Conservation (phyloP, 2,888 invertebrate species). For the Erebia epiphron region DNA sequence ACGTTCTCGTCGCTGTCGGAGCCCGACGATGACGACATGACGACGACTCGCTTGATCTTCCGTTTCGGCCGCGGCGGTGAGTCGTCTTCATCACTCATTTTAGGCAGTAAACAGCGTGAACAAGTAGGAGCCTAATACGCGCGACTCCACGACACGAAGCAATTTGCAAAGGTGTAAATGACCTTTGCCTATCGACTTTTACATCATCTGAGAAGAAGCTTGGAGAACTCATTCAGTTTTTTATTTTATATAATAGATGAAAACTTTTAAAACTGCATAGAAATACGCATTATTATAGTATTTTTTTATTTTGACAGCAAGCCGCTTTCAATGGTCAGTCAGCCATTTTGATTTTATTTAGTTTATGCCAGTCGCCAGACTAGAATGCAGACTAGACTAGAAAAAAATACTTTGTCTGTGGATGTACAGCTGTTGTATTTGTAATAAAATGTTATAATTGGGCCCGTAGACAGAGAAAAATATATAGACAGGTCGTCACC, state of each 20-base stretch:
- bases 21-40: constrained; percentile 63
- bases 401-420: no score
- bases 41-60: constrained; percentile 64
- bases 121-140: constrained; percentile 33
- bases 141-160: constrained; percentile 62
- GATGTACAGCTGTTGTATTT: no score
- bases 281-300: constrained; percentile 60
- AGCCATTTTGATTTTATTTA: constrained; percentile 67
- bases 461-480: no score
- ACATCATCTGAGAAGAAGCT: constrained; percentile 51
- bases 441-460: no score
- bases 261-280: constrained; percentile 49
- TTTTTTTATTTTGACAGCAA: constrained; percentile 80
- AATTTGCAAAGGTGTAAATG: constrained; percentile 72
- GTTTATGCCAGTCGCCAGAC: no score
- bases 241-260: constrained; percentile 50
- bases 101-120: constrained; percentile 54
- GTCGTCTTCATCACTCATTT: constrained; percentile 73
- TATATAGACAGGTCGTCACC: no score
- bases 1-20: constrained; percentile 77
- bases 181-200: constrained; percentile 60
- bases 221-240: constrained; percentile 58
- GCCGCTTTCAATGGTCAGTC: constrained; percentile 75
- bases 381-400: no score
- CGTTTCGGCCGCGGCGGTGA: constrained; percentile 63